phyloP scores from a whole-genome alignment of 1,140 invertebrate genomes.

The Aporrectodea caliginosa region DNA sequence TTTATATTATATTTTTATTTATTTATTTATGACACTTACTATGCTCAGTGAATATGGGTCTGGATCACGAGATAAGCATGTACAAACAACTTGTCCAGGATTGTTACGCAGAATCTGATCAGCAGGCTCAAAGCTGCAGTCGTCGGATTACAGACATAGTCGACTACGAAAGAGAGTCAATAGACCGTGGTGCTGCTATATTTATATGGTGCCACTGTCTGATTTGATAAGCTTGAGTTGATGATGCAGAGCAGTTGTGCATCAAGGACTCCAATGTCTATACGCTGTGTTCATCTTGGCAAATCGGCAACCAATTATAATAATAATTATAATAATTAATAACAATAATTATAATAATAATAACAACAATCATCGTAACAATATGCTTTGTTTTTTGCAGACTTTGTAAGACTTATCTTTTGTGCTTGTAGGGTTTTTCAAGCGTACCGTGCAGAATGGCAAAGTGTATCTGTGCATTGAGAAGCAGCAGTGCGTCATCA shows the following conservation, averaged over 20 bases:
- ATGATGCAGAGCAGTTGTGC: background rate
- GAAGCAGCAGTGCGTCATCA: conserved; percentile 92
- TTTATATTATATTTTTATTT: background rate
- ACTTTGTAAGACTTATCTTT: background rate
- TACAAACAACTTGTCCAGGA: background rate
- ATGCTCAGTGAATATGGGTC: background rate
- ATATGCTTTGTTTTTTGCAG: background rate
- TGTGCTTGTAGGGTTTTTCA: conserved; percentile 82
- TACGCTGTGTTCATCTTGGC: background rate
- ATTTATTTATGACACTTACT: background rate
- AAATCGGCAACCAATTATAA: background rate
- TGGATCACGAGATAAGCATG: too few species aligned
- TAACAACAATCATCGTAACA: background rate
- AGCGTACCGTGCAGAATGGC: conserved; percentile 99
- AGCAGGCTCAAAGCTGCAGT: too few species aligned
- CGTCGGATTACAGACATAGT: too few species aligned
- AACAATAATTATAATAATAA: too few species aligned
- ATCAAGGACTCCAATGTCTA: background rate
- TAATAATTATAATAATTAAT: too few species aligned
- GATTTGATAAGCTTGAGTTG: too few species aligned
- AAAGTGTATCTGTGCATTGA: conserved; percentile 81
- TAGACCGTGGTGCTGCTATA: too few species aligned
- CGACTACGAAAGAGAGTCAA: too few species aligned
- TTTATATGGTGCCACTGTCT: too few species aligned
- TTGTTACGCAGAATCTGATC: background rate